Base-by-base conservation (phyloP, 2,113 vertebrate species). In the Ursus arctos region DNA sequence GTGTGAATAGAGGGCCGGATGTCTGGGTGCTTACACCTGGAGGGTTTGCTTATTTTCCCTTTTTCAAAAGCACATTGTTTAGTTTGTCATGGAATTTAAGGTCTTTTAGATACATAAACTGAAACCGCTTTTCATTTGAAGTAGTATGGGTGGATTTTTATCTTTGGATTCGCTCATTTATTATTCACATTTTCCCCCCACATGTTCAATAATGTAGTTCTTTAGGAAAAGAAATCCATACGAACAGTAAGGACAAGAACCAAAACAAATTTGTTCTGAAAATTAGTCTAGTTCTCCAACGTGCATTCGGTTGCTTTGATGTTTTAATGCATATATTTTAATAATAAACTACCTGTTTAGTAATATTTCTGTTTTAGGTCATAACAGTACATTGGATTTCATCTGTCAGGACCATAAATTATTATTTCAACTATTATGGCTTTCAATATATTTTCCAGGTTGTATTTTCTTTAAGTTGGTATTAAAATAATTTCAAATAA, bases 371-470 rank as follows among this genome's bases (percentile, higher is more conserved):
- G 1, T 21, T 95, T 96, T 69, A 85, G n/a, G 33, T 72, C 1
- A 69, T 0, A 85, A 72, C 0, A 59, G 11, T 21, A 13, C 15
- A 1, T 47, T 81, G 31, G 57, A 74, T 89, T 49, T n/a, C 59
- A 9, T 3, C 57, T 95, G 53, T 94, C 13, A 21, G 88, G 31
- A 10, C 55, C 18, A 28, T 43, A 53, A 59, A 49, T 33, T 18
- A 93, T 7, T 47, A 51, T 95, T 79, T 74, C 40, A n/a, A 14
- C 74, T 92, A 4, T 2, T 16, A 49, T 47, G 0, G 11, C 2
- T 89, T 91, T 91, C 13, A 92, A 83, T 49, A 0, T 49, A 74
- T 95, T 97, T 94, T 79, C 19, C 63, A 96, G 83, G 57, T 15
- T 86, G 22, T 10, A 21, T 28, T 40, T 51, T 15, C 51, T 71